Percentiles rank a stretch among this genome's conserved stretches.
phyloP scores from a whole-genome alignment of 2,113 vertebrate species.

The Scomber japonicus region DNA sequence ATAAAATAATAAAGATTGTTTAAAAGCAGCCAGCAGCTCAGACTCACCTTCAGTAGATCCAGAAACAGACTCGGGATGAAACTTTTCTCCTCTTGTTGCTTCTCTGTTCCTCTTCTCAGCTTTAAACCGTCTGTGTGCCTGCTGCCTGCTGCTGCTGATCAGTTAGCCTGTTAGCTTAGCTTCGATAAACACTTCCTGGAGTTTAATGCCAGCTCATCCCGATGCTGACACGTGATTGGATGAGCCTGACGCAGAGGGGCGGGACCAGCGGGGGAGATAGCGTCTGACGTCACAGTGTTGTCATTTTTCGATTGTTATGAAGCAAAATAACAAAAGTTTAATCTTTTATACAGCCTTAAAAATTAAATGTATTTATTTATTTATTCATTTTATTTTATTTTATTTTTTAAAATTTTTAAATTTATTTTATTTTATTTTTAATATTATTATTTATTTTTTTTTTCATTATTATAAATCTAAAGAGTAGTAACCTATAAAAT shows the following conservation, averaged over 20 bases:
- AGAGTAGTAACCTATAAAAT: no score
- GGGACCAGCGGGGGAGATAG: not conserved
- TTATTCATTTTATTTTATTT: no score
- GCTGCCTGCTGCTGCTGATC: no score
- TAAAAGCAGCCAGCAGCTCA: not conserved
- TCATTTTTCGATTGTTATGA: no score
- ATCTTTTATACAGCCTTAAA: no score
- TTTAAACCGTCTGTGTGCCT: not conserved
- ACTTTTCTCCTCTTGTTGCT: not conserved
- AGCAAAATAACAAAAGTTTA: no score
- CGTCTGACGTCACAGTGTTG: not conserved
- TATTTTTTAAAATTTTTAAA: no score
- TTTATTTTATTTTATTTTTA: no score
- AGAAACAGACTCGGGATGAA: not conserved
- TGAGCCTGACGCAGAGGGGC: not conserved
- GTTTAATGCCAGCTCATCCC: conserved; percentile 63
- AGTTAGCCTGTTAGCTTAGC: conserved; percentile 41
- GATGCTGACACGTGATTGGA: conserved; percentile 59
- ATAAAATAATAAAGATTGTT: not conserved
- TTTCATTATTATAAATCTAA: no score
- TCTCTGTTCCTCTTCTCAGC: not conserved
- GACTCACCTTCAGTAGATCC: conserved; percentile 49
- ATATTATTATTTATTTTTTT: no score
- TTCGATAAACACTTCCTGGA: conserved; percentile 40
- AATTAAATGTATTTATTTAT: no score